These are phyloP conservation scores for Sinosuthora webbiana DNA, from an alignment of 2,113 vertebrate genomes.

Conservation along the genomic window DNA sequence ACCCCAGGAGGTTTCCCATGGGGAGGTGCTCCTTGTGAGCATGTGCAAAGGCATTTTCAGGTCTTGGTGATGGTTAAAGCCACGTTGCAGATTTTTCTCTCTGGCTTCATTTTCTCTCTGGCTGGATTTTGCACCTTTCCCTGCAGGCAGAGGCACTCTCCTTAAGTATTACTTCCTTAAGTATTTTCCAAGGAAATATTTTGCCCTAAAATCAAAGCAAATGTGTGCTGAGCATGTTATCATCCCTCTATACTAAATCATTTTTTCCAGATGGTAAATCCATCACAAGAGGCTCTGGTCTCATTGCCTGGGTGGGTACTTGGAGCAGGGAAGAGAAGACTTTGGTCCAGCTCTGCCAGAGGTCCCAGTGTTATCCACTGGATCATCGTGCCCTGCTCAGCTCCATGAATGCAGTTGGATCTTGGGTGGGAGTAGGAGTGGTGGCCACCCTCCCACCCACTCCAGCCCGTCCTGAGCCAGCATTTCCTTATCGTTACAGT, in stretches of 20 bases:
- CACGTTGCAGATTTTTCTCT: neutral
- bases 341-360: neutral
- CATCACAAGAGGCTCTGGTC: neutral
- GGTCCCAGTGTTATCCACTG: neutral
- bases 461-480: neutral
- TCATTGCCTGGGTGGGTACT: fast-evolving
- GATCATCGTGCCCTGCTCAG: neutral
- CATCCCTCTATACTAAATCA: neutral
- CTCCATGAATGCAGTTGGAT: fast-evolving
- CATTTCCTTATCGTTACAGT: neutral
- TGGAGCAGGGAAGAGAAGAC: neutral
- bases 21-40: neutral
- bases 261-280: neutral
- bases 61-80: neutral
- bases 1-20: neutral
- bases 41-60: fast-evolving
- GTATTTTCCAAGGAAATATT: neutral
- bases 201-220: neutral
- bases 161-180: neutral
- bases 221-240: neutral
- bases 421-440: neutral
- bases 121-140: neutral
- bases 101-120: neutral
- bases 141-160: neutral
- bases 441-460: fast-evolving